These are phyloP conservation scores for Apteryx mantelli DNA, from an alignment of 2,113 vertebrate species.

Conservation along the genomic window DNA sequence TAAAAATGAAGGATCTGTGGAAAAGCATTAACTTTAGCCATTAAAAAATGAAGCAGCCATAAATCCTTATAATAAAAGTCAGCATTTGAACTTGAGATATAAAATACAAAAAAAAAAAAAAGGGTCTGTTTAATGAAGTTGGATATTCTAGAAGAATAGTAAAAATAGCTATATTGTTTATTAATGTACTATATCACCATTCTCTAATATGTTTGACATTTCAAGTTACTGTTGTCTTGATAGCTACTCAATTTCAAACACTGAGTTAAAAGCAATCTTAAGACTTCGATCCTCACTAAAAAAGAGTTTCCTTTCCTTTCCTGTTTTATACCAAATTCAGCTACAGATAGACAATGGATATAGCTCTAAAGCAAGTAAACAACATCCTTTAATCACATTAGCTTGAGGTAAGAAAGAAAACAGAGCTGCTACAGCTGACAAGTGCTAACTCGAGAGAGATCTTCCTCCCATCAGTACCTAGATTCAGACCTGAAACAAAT, in stretches of 20 bases:
- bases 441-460: neutral
- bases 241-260: neutral
- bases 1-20: neutral
- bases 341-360: neutral
- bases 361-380: neutral
- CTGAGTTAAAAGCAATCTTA: neutral
- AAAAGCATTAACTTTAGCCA: neutral
- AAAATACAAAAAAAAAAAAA: neutral
- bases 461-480: neutral
- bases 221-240: neutral
- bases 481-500: neutral
- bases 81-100: neutral
- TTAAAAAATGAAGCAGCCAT: neutral
- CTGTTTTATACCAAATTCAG: neutral
- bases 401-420: neutral
- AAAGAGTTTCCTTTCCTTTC: neutral
- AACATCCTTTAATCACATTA: neutral
- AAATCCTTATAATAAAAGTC: neutral
- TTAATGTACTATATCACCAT: neutral
- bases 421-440: neutral
- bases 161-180: neutral
- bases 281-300: neutral
- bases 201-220: neutral
- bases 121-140: neutral
- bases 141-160: neutral